Evolutionary conservation across 2,113 vertebrate species (phyloP).

Genomic region (Nicator chloris): DNA sequence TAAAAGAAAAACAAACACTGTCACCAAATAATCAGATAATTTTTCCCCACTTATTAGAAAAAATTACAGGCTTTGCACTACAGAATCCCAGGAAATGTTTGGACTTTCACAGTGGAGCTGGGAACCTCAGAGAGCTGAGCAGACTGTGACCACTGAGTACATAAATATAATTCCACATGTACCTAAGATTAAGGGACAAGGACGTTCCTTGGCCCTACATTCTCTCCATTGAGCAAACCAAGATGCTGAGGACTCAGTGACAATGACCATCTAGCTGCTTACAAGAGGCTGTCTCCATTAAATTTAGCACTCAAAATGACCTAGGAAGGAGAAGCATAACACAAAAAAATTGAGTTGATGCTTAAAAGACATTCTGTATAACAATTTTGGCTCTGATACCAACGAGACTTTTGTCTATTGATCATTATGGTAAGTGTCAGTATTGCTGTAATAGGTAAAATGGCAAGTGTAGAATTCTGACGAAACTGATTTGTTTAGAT

Average conservation of each 20-base stretch:
- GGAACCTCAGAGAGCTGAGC: not conserved
- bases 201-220: not conserved
- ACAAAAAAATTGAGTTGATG: not conserved
- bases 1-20: not conserved
- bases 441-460: not conserved
- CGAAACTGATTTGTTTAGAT: not conserved
- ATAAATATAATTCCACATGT: not conserved
- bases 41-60: not conserved
- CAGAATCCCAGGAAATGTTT: not conserved
- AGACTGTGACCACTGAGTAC: not conserved
- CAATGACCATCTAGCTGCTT: not conserved
- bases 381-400: not conserved
- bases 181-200: not conserved
- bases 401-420: not conserved
- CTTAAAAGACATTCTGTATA: not conserved
- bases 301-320: not conserved
- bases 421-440: not conserved
- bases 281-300: not conserved
- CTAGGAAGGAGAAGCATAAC: not conserved
- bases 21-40: not conserved
- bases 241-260: not conserved
- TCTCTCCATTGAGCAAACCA: not conserved
- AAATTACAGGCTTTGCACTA: not conserved
- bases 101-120: not conserved
- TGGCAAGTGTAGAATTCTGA: not conserved